Evolutionary conservation across 2,113 vertebrate species (phyloP).

Genomic region (Tragelaphus strepsiceros): DNA sequence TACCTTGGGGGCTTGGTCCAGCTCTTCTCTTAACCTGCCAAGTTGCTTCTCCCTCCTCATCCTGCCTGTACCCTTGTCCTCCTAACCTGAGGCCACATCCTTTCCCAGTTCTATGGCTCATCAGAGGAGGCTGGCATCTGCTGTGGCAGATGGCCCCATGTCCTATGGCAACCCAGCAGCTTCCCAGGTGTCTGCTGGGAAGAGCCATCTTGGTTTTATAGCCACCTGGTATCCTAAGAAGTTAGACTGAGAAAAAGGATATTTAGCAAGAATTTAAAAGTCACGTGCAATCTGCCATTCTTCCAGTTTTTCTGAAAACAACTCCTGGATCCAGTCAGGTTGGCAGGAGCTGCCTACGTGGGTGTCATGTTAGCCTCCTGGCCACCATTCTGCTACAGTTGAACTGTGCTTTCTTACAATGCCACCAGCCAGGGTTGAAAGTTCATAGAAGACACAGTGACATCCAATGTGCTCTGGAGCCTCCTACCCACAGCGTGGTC

Average conservation of each 20-base stretch:
- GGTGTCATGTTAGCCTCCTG: fast-evolving
- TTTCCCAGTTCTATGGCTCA: not conserved
- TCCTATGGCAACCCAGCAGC: not conserved
- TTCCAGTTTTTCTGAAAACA: not conserved
- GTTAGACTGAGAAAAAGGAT: not conserved
- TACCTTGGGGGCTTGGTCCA: not conserved
- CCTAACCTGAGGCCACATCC: not conserved
- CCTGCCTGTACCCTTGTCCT: not conserved
- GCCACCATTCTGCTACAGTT: fast-evolving
- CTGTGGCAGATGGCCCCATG: not conserved
- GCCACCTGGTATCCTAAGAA: not conserved
- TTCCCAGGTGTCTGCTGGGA: not conserved
- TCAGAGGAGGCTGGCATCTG: not conserved
- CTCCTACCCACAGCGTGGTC: fast-evolving
- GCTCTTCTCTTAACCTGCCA: not conserved
- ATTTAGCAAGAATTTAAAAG: not conserved
- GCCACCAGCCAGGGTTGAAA: too few relatives aligned
- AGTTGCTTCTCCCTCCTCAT: not conserved
- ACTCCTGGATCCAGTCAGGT: not conserved
- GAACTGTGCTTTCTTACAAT: fast-evolving
- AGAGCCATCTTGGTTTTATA: not conserved
- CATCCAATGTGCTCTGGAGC: fast-evolving
- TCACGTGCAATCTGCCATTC: not conserved
- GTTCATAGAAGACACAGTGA: not conserved
- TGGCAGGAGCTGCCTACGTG: not conserved